Percentiles rank a stretch among this genome's conserved stretches.
Conservation (phyloP, 2,797 vertebrate species). For the Sardinella longiceps region DNA sequence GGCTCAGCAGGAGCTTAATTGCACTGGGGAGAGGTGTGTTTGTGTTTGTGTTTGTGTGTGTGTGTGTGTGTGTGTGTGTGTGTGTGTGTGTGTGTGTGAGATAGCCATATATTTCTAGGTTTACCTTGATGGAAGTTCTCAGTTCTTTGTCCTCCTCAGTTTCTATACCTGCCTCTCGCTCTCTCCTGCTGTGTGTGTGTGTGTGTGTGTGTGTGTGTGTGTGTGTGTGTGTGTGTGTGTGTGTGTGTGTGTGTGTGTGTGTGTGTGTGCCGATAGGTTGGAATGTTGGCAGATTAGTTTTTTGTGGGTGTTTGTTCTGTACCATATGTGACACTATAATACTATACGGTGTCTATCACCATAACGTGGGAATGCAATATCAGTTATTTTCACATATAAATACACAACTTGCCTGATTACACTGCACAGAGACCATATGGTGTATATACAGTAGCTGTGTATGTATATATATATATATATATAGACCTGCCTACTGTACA, state of each 20-base stretch:
- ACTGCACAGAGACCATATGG: not conserved
- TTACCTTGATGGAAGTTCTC: not conserved
- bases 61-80: slow-evolving; percentile 17
- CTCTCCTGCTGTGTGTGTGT: not conserved
- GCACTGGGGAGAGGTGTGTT: not conserved
- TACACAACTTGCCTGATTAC: not conserved
- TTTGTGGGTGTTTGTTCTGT: not conserved
- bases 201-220: not conserved
- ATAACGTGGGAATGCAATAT: not conserved
- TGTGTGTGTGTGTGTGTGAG: slow-evolving; percentile 4
- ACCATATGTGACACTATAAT: not conserved
- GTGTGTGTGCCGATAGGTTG: not conserved
- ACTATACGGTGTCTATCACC: not conserved
- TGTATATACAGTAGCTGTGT: not conserved
- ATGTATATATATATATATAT: too few species aligned
- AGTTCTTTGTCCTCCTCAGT: not conserved
- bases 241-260: not conserved
- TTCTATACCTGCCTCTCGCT: not conserved
- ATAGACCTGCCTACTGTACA: not conserved
- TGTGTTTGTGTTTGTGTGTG: slow-evolving; percentile 12
- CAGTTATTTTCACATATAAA: not conserved
- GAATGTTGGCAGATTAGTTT: not conserved
- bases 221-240: not conserved
- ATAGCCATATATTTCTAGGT: not conserved
- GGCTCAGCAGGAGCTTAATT: slow-evolving; percentile 4